phyloP scores from a whole-genome alignment of 1,140 invertebrate genomes.

The Steinernema khuongi region DNA sequence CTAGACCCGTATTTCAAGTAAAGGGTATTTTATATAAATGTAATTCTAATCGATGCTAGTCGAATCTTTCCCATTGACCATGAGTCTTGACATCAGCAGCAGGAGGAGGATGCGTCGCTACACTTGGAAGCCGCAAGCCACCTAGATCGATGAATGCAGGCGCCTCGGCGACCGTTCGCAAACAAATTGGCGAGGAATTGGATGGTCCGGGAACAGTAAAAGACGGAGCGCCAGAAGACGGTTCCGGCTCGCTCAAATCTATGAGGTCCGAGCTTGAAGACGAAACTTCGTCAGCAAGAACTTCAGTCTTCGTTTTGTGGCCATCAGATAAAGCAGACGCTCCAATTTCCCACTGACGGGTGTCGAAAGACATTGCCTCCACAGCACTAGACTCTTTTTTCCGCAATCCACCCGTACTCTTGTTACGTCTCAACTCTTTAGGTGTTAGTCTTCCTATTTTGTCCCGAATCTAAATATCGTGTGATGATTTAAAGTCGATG shows the following conservation, averaged over 20 bases:
- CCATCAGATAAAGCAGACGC: background rate
- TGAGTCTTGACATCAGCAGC: background rate
- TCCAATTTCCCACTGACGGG: background rate
- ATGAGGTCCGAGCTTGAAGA: background rate
- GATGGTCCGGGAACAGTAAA: no score
- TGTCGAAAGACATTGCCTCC: background rate
- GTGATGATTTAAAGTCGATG: background rate
- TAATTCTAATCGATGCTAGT: no score
- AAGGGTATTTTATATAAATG: background rate
- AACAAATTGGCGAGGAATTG: no score
- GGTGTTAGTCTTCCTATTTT: slow-evolving; percentile 43
- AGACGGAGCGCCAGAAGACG: background rate
- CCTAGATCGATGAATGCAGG: background rate
- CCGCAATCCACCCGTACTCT: background rate
- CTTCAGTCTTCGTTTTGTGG: background rate
- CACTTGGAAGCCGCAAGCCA: background rate
- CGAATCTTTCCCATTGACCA: background rate
- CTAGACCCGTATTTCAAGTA: background rate
- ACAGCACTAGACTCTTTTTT: background rate
- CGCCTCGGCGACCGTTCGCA: no score
- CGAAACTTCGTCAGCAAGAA: background rate
- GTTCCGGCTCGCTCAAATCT: background rate
- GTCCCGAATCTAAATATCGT: slow-evolving; percentile 35
- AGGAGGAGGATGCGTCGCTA: background rate
- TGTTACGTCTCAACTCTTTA: slow-evolving; percentile 35